A percentile compares a stretch with the other conserved stretches of the same genome.
Evolutionary conservation across 2,113 vertebrate species (phyloP).

Genomic region (Mugil cephalus): DNA sequence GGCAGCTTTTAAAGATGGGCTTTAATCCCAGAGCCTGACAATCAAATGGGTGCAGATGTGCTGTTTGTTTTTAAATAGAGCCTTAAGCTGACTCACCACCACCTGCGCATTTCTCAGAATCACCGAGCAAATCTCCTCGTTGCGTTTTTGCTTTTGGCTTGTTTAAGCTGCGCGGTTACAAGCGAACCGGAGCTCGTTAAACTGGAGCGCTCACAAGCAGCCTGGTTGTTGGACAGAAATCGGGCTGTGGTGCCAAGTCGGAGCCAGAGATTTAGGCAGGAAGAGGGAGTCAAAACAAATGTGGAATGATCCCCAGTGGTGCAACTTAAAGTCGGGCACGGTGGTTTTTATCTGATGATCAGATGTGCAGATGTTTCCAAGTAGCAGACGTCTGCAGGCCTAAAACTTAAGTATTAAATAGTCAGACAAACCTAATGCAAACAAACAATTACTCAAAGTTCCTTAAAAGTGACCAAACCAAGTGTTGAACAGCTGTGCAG

Average conservation of each 20-base stretch:
- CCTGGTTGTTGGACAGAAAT: conserved; percentile 1
- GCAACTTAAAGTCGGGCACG: neutral
- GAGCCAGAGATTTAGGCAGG: neutral
- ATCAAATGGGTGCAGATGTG: conserved; percentile 1
- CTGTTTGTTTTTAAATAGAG: conserved; percentile 3
- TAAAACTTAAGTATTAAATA: neutral
- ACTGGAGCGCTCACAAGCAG: neutral
- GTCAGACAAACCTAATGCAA: neutral
- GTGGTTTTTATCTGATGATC: neutral
- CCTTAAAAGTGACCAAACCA: neutral
- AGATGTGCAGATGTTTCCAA: neutral
- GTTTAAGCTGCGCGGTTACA: neutral
- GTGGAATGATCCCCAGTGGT: neutral
- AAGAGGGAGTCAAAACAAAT: neutral
- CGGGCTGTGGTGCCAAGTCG: neutral
- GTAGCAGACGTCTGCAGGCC: neutral
- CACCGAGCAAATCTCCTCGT: neutral
- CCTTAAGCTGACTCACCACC: neutral
- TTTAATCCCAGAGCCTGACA: neutral
- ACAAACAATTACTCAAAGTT: neutral
- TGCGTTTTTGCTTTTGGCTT: conserved; percentile 12
- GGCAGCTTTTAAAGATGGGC: neutral
- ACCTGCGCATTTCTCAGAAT: neutral
- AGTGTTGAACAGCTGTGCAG: conserved; percentile 64
- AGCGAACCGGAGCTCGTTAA: conserved; percentile 16